Evolutionary conservation across 53 echinoderm and acorn worm species (phyloP), one percentile per base, ranked within the genome.

Genomic region (Crossaster papposus): DNA sequence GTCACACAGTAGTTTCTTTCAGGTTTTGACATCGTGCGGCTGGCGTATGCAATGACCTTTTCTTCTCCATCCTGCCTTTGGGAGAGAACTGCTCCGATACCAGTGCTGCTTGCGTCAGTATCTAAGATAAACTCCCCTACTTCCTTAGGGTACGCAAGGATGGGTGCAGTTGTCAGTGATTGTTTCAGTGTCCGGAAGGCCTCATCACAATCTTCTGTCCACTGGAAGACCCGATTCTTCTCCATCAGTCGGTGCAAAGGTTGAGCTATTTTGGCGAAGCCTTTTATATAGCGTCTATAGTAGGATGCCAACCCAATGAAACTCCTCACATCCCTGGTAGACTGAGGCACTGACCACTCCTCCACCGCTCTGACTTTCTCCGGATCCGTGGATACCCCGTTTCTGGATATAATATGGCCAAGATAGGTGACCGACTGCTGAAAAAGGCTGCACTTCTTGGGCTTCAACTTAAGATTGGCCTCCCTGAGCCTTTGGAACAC

Each of bases 221-320:
- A 87, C 34, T 76, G 51, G 20, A 75, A 87, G 26, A 33, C 28
- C 34, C 51, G 37, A 32, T 50, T 87, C 55, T 73, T 72, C 54
- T 87, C 75, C 38, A 53, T 87, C 87, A 87, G 87, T 6, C 36
- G 51, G n/a, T 87, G 87, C 77, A 89, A 18, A 17, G 88, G 54
- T 55, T 78, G 78, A 20, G 78, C 78, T 44, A 78, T 78, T 50
- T 78, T 50, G 52, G 38, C 78, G 14, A 78, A 78, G 26, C 50
- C 78, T 44, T 78, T 22, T 37, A 78, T 50, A 26, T 44, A 78
- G 20, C 52, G 38, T 50, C 50, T 78, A 14, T 78, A 52, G 28
- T 78, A 78, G 38, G 78, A 78, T 38, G 44, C 38, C 14, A 78
- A 44, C 18, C 78, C 78, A 78, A 52, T 38, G 51, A 78, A 78